phyloP scores from a whole-genome alignment of 2,888 invertebrate species.

The Mythimna lalbum region DNA sequence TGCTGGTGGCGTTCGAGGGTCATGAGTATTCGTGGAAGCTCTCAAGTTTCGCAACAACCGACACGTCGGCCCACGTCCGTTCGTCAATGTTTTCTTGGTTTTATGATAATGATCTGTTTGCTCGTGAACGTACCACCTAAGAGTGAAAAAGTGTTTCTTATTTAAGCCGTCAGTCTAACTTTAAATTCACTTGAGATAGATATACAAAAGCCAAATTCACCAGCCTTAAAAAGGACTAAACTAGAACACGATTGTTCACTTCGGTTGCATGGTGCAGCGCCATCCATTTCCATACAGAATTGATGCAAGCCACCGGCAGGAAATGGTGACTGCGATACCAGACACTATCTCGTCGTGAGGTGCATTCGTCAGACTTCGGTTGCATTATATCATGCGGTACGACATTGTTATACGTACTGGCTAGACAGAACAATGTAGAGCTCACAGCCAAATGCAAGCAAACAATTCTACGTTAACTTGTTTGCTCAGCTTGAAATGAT shows the following conservation, averaged over 20 bases:
- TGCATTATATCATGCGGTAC: slow-evolving; percentile 70
- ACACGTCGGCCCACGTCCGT: slow-evolving; percentile 72
- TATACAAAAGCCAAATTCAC: slow-evolving; percentile 20
- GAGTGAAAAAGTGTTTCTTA: not conserved
- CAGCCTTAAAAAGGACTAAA: slow-evolving; percentile 21
- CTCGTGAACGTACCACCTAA: slow-evolving; percentile 9
- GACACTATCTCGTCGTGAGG: slow-evolving; percentile 72
- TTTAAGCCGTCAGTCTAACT: too few species aligned
- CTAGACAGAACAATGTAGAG: slow-evolving; percentile 51
- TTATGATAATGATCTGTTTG: slow-evolving; percentile 48
- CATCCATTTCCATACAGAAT: slow-evolving; percentile 80
- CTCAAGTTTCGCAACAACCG: slow-evolving; percentile 76
- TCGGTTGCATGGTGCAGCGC: slow-evolving; percentile 67
- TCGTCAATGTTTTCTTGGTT: slow-evolving; percentile 67
- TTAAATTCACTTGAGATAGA: not conserved
- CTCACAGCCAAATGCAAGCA: slow-evolving; percentile 42
- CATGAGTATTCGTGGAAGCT: slow-evolving; percentile 77
- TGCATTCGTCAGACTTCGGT: slow-evolving; percentile 68
- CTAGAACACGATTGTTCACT: slow-evolving; percentile 66
- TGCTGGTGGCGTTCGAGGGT: slow-evolving; percentile 77
- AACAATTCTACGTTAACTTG: slow-evolving; percentile 34
- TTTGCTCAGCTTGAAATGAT: slow-evolving; percentile 51
- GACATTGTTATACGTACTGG: slow-evolving; percentile 56
- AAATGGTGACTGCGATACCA: slow-evolving; percentile 75
- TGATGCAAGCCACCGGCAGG: slow-evolving; percentile 75